phyloP scores from a whole-genome alignment of 2,113 vertebrate species.

The Colistium nudipinnis region DNA sequence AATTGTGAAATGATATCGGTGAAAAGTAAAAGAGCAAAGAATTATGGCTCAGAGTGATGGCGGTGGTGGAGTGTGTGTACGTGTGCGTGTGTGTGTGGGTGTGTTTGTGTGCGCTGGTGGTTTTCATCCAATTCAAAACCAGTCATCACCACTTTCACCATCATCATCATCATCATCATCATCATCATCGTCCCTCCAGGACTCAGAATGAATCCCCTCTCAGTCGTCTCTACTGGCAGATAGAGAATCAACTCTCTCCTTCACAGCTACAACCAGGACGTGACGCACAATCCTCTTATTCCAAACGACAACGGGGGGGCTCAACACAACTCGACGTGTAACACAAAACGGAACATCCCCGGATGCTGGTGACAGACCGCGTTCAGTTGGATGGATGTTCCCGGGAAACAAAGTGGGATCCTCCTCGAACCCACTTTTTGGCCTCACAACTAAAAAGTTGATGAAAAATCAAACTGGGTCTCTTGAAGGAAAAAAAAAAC shows the following conservation, averaged over 20 bases:
- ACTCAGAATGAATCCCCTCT: constrained; percentile 10
- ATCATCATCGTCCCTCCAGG: constrained; percentile 1
- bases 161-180: constrained; percentile 7
- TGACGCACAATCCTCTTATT: constrained; percentile 9
- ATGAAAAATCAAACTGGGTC: no score
- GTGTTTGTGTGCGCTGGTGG: constrained; percentile 37
- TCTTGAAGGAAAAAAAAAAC: not conserved
- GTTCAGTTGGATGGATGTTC: no score
- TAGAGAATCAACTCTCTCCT: constrained; percentile 61
- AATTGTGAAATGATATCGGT: constrained; percentile 86
- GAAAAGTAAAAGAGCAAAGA: constrained; percentile 67
- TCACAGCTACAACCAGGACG: constrained; percentile 23
- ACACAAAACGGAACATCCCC: constrained; percentile 19
- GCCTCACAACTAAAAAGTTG: not conserved
- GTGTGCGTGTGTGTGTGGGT: constrained; percentile 32
- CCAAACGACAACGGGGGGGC: constrained; percentile 4
- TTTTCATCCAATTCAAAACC: constrained; percentile 43
- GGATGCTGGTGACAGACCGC: not conserved
- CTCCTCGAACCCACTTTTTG: not conserved
- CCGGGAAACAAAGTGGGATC: no score
- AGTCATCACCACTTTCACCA: constrained; percentile 14
- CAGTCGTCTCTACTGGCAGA: constrained; percentile 73
- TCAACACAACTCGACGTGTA: not conserved
- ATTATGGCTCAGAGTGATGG: constrained; percentile 78
- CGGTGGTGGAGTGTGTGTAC: constrained; percentile 40